Base-by-base conservation (phyloP, 35 echinoderm and acorn worm genomes). In the Strongylocentrotus purpuratus region DNA sequence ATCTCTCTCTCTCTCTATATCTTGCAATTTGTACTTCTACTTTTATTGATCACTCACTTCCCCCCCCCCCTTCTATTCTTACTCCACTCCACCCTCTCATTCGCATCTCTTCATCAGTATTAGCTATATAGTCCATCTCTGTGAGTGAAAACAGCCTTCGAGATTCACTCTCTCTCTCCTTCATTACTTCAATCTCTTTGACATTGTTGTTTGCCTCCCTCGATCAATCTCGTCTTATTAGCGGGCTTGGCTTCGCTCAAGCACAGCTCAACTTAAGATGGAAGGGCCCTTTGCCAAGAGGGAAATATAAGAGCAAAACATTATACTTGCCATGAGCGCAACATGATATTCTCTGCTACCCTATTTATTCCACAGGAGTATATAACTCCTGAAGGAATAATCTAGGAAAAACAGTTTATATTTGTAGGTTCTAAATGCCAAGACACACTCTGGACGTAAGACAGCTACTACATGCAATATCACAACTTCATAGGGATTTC, bases 171-270 rank as follows among this genome's bases (percentile, higher is more conserved):
- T 78, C 65, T 59, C 35, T 41, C 35, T 55, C 50, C 50, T 55
- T n/a, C 65, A 78, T 78, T 78, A 78, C 65, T 78, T 78, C 65
- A 78, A 78, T 78, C 65, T 78, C 65, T 78, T 78, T 78, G 65
- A 78, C 65, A 78, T 28, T 78, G 65, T 78, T 78, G 65, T 78
- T 78, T 78, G 65, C 65, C 65, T 78, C 65, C 65, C 65, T 78
- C 65, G 22, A 78, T 78, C 65, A 78, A 78, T 78, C 65, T 78
- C 65, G 22, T 78, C 65, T 78, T 78, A 78, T 78, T 78, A 78
- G 65, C 5, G 65, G 65, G 65, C 65, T n/a, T 7, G 65, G 65
- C 65, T 78, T 25, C 15, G 17, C 61, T 70, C 61, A 70, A 70
- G 61, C 61, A 25, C 61, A 70, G 61, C 61, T 70, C 15, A 70